phyloP scores from a whole-genome alignment of 2,113 vertebrate genomes.

The Astur gentilis region DNA sequence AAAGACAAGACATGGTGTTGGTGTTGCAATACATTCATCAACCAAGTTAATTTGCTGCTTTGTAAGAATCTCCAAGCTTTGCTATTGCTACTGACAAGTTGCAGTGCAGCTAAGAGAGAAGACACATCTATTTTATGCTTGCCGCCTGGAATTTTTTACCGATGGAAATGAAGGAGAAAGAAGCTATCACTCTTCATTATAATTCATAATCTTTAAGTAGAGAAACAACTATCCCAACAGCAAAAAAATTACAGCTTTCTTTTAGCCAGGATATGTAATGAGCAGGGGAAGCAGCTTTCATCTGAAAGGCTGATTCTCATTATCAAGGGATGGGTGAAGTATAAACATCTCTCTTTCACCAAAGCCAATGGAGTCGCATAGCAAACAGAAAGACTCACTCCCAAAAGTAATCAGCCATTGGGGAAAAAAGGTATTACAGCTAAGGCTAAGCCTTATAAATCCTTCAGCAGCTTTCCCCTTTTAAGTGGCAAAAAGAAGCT shows the following conservation, averaged over 20 bases:
- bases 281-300: neutral
- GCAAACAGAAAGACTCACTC: neutral
- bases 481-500: neutral
- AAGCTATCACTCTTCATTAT: neutral
- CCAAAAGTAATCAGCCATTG: neutral
- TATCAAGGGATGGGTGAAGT: neutral
- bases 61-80: neutral
- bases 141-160: neutral
- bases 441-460: neutral
- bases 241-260: neutral
- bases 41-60: neutral
- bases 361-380: neutral
- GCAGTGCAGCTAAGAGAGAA: neutral
- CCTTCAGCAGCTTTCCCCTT: neutral
- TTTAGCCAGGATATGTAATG: neutral
- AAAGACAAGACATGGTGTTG: neutral
- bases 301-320: neutral
- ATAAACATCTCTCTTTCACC: neutral
- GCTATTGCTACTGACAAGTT: neutral
- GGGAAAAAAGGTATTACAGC: neutral
- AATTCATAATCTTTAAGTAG: neutral
- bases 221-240: neutral
- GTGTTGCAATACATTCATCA: neutral
- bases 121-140: neutral
- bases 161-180: neutral